Conservation (phyloP, 2,113 vertebrate genomes). For the Labrus mixtus region DNA sequence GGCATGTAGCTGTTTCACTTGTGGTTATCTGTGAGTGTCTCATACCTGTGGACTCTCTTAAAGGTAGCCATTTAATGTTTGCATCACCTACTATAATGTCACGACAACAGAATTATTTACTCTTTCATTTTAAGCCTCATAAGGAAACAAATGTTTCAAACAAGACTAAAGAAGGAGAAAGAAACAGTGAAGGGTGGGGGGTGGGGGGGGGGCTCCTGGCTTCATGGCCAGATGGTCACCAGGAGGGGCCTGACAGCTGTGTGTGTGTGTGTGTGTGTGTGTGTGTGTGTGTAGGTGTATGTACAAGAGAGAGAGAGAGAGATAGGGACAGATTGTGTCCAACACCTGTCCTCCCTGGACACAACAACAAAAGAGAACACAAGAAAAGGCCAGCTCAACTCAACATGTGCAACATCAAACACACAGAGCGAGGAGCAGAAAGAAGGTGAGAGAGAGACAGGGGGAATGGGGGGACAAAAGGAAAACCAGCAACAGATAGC, state of each 20-base stretch:
- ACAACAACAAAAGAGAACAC: conserved; percentile 59
- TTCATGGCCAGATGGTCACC: conserved; percentile 76
- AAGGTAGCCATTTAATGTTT: conserved; percentile 4
- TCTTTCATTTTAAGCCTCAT: not conserved
- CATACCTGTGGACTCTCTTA: conserved; percentile 7
- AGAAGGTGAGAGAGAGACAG: not conserved
- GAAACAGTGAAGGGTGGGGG: conserved; percentile 12
- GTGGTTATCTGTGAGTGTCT: not conserved
- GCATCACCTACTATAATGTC: not conserved
- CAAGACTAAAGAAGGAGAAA: conserved; percentile 4
- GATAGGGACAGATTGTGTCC: conserved; percentile 60
- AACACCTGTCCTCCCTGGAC: conserved; percentile 74
- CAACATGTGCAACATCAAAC: conserved; percentile 43
- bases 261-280: conserved; percentile 39
- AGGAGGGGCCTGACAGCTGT: conserved; percentile 75
- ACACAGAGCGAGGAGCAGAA: not conserved
- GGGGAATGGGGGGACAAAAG: not conserved
- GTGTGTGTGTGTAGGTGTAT: conserved; percentile 28
- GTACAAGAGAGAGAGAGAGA: conserved; percentile 9
- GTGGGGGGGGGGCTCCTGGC: conserved; percentile 27
- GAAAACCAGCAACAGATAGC: not conserved
- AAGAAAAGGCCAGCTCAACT: conserved; percentile 15
- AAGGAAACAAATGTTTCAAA: conserved; percentile 8
- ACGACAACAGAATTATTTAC: not conserved
- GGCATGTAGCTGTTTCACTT: no score